Evolutionary conservation across 1,140 invertebrate species (phyloP).

Genomic region (Drosophila arizonae): DNA sequence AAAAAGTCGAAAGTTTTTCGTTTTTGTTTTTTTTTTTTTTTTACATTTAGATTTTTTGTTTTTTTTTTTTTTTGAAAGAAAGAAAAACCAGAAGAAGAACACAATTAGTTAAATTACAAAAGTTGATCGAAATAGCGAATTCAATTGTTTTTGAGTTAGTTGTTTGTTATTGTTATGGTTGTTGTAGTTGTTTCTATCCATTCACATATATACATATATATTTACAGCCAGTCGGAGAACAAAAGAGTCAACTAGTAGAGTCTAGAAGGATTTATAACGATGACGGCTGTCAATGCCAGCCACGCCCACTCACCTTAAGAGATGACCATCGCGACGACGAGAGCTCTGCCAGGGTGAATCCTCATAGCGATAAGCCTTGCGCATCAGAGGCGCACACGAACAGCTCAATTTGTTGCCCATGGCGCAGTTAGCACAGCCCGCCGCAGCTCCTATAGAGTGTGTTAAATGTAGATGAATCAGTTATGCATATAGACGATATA

Average conservation of each 20-base stretch:
- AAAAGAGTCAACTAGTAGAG: conserved; percentile 44
- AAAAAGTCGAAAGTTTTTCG: conserved; percentile 46
- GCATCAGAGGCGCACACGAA: conserved; percentile 95
- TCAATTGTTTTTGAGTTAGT: conserved; percentile 53
- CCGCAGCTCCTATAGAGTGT: conserved; percentile 65
- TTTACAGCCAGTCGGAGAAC: conserved; percentile 55
- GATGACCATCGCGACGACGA: conserved; percentile 93
- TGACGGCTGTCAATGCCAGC: neutral
- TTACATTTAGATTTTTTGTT: conserved; percentile 39
- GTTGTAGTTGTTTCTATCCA: conserved; percentile 28
- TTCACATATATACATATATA: conserved; percentile 19
- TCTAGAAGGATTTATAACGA: neutral
- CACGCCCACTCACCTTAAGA: conserved; percentile 89
- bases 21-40: conserved; percentile 39
- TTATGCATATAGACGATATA: neutral
- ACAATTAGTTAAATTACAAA: conserved; percentile 75
- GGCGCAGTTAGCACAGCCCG: conserved; percentile 84
- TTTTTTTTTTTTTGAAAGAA: conserved; percentile 59
- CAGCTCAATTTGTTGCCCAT: conserved; percentile 98
- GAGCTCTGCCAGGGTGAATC: conserved; percentile 96
- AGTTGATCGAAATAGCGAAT: conserved; percentile 69
- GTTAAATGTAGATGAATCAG: neutral
- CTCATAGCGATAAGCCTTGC: conserved; percentile 96
- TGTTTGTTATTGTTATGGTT: conserved; percentile 38
- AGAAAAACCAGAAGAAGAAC: conserved; percentile 78